Base-by-base conservation (phyloP, 2,797 vertebrate species). In the Poecilia wingei region DNA sequence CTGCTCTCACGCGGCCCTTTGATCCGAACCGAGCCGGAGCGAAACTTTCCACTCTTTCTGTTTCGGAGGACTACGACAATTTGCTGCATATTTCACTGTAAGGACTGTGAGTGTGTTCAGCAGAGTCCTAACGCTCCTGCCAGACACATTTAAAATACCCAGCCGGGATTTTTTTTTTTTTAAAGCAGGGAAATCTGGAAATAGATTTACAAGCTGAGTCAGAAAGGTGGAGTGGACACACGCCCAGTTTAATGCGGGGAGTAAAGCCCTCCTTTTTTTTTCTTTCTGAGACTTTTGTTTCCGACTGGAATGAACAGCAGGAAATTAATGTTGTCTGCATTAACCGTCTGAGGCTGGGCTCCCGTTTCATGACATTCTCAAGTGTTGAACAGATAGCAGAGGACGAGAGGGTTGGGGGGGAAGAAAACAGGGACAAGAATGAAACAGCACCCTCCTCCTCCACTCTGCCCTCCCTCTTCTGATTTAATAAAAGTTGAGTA, bases 261-360 rank as follows among this genome's bases (percentile, higher is more conserved):
- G 85, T 69, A 68, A 78, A 87, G 86, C 84, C 87, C 74, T 53
- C 41, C 72, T 81, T 74, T 84, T 57, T 12, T 9, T 59, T 6
- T 14, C 31, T 74, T 71, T 57, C 72, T 82, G 46, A 77, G 74
- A 79, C 59, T 85, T 89, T 79, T 86, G 86, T 87, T 86, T 93
- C 87, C 84, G 87, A 94, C 91, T 92, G 90, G 93, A 94, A 93
- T 93, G 91, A 91, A 88, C 86, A 86, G 91, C 93, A 94, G 93
- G 94, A 95, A 95, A 95, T 95, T 59, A 95, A 94, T 93, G 82
- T 90, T 88, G 93, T 93, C 92, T 93, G 93, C 89, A 80, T 92
- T 90, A 92, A 90, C 79, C 78, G 90, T 94, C 91, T 93, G 90
- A 91, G 81, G 89, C 89, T 82, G 85, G 66, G 82, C 92, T 89